Base-by-base conservation (phyloP, 2,888 invertebrate species). In the Cryptus viduatorius region DNA sequence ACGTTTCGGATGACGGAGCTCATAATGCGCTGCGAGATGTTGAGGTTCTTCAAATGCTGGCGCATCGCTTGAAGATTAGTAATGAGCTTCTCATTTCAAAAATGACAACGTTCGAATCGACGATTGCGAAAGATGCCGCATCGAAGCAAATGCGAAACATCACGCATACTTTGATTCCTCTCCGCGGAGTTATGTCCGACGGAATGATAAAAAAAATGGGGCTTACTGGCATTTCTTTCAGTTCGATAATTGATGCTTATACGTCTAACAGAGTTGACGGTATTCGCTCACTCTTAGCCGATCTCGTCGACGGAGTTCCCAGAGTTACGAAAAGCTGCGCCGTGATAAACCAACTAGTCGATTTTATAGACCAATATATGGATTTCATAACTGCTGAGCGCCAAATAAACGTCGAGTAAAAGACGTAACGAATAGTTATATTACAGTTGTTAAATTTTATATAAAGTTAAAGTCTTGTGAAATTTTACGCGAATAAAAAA, bases 11-110 rank as follows among this genome's bases (percentile, higher is more conserved):
- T n/a, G 69, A 71, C 14, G 82, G 69, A 46, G 81, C 83, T 16
- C 86, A 86, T 56, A 85, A 83, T 79, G 79, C 83, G 4, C 29
- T 84, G 16, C 61, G 46, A 50, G 83, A 86, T 53, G 82, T 78
- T 24, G 16, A 79, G 19, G 73, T 84, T 24, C 64, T 86, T 1
- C 56, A 77, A 48, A 64, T 64, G 73, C 31, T 75, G 1, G 64
- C 64, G 10, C 64, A 75, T 31, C 64, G 46, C 59, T 64, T 75
- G 48, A 46, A 56, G 14, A 73, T 73, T 14, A 42, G 44, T 5
- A 42, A 73, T 59, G 7, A 42, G 59, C 59, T 61, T 29, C 73
- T 59, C 59, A 14, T 73, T 29, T 16, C 19, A 24, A 73, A 59
- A 73, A 73, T 64, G 46, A 44, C 5, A 4, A 46, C 61, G 29